Evolutionary conservation across 2,888 invertebrate species (phyloP).

Genomic region (Callosobruchus maculatus): DNA sequence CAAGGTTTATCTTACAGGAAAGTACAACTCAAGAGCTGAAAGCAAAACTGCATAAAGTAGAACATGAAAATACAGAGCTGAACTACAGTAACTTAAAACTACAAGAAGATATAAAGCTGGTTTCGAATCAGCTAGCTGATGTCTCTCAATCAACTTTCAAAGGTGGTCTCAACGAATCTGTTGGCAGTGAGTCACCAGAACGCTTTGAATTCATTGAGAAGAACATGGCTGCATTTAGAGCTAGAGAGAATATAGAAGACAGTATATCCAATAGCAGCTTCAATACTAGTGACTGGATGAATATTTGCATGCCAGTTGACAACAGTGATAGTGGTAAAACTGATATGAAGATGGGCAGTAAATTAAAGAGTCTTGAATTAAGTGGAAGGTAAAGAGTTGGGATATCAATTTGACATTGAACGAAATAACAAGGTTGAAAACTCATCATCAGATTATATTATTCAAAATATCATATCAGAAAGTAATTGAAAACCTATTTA

Average conservation of each 20-base stretch:
- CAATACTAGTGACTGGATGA: constrained; percentile 48
- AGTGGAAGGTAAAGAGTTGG: neutral
- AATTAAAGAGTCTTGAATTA: neutral
- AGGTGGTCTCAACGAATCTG: constrained; percentile 29
- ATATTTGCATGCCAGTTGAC: constrained; percentile 31
- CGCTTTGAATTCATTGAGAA: constrained; percentile 59
- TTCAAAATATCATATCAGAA: too few relatives aligned
- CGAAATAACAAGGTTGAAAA: too few relatives aligned
- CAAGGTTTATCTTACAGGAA: constrained; percentile 3
- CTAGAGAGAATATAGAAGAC: constrained; percentile 37
- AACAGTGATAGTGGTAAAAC: constrained; percentile 7
- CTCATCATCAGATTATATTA: too few relatives aligned
- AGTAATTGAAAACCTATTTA: too few relatives aligned
- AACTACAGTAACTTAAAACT: constrained; percentile 48
- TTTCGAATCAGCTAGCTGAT: constrained; percentile 24
- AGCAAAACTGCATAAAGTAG: constrained; percentile 44
- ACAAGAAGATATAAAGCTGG: constrained; percentile 32
- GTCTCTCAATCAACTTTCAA: neutral
- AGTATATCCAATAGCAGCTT: constrained; percentile 42
- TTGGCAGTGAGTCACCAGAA: constrained; percentile 59
- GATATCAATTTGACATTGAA: too few relatives aligned
- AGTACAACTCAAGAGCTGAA: constrained; percentile 28
- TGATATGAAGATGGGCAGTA: constrained; percentile 12
- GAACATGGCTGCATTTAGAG: constrained; percentile 26
- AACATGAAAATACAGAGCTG: constrained; percentile 41